These are phyloP conservation scores for Mylabris sibirica DNA, from an alignment of 2,888 invertebrate genomes.

Conservation along the genomic window DNA sequence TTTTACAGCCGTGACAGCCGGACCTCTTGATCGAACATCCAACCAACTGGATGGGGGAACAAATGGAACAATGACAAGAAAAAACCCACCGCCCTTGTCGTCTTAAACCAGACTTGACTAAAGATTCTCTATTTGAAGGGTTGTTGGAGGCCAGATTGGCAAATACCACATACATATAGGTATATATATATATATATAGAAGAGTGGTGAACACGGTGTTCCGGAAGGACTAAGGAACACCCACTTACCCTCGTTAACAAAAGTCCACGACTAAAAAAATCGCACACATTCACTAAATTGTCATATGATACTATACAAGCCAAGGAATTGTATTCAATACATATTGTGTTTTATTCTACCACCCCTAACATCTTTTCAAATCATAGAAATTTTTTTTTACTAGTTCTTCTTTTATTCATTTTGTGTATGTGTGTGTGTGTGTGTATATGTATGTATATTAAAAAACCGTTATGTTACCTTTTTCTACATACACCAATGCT, in stretches of 20 bases:
- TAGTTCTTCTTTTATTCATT: background rate
- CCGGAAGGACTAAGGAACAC: slow-evolving; percentile 59
- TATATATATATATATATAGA: slow-evolving; percentile 15
- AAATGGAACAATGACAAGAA: background rate
- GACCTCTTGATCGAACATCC: background rate
- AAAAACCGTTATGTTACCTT: slow-evolving; percentile 57
- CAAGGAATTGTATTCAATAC: slow-evolving; percentile 39
- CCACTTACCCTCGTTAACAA: slow-evolving; percentile 53
- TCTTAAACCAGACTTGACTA: background rate
- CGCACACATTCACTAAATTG: slow-evolving; percentile 53
- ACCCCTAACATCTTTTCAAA: slow-evolving; percentile 53
- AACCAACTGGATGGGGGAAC: background rate
- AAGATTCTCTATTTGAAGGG: background rate
- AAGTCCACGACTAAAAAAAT: slow-evolving; percentile 55
- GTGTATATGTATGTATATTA: slow-evolving; percentile 36
- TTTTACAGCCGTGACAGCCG: slow-evolving; percentile 5
- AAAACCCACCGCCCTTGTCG: background rate
- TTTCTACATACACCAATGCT: slow-evolving; percentile 43
- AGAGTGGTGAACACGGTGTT: slow-evolving; percentile 51
- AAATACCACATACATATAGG: background rate
- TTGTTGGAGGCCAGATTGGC: slow-evolving; percentile 4
- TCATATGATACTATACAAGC: slow-evolving; percentile 55
- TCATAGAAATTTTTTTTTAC: slow-evolving; percentile 46
- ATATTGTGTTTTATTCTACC: slow-evolving; percentile 43
- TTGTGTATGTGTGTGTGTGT: slow-evolving; percentile 4